These are phyloP conservation scores for Neodiprion fabricii DNA, from an alignment of 1,140 invertebrate genomes.

Conservation along the genomic window DNA sequence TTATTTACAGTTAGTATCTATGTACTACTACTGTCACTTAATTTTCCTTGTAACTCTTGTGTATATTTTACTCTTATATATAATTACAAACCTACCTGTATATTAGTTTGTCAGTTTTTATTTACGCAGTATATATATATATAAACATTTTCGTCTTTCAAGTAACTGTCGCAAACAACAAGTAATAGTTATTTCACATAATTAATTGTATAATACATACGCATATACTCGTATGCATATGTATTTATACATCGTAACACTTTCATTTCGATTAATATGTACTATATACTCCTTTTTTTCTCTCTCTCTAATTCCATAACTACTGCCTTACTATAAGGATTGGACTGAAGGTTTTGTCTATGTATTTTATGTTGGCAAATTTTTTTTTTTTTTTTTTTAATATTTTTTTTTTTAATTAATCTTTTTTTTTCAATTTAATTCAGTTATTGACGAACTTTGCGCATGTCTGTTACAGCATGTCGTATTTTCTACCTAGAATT, in stretches of 20 bases:
- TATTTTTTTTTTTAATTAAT: slow-evolving; percentile 16
- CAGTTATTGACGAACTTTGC: slow-evolving; percentile 24
- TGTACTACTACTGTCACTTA: neutral
- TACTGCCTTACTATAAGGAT: slow-evolving; percentile 62
- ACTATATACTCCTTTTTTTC: slow-evolving; percentile 35
- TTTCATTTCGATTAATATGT: slow-evolving; percentile 28
- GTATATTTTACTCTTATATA: slow-evolving; percentile 46
- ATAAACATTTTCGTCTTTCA: too few relatives aligned
- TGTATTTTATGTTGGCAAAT: slow-evolving; percentile 52
- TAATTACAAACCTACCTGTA: slow-evolving; percentile 13
- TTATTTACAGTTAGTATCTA: neutral
- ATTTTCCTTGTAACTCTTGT: slow-evolving; percentile 43
- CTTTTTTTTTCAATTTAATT: slow-evolving; percentile 3
- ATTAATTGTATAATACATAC: too few relatives aligned
- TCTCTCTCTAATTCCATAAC: slow-evolving; percentile 46
- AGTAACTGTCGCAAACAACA: too few relatives aligned
- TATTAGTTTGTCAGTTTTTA: slow-evolving; percentile 37
- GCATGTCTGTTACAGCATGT: slow-evolving; percentile 39
- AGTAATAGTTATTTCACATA: too few relatives aligned
- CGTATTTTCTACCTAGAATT: slow-evolving; percentile 23
- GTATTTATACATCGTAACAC: slow-evolving; percentile 26
- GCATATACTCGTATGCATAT: neutral
- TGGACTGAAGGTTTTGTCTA: slow-evolving; percentile 59
- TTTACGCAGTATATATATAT: slow-evolving; percentile 35
- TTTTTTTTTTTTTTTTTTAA: slow-evolving; percentile 38